Evolutionary conservation across 2,113 vertebrate species (phyloP).

Genomic region (Galbula dea): DNA sequence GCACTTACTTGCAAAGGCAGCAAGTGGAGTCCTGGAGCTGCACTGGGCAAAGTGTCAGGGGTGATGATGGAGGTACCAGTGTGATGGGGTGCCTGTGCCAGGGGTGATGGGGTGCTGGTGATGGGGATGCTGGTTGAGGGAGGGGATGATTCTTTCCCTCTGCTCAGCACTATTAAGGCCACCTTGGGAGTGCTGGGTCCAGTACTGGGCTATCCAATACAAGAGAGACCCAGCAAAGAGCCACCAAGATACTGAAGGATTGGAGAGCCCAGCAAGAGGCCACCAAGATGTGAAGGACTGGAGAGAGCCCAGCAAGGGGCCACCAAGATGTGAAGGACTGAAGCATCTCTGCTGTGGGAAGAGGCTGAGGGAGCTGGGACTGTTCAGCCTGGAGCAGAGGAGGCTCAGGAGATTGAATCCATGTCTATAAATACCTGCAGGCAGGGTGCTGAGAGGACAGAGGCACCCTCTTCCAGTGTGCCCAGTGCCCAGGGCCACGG

Average conservation of each 20-base stretch:
- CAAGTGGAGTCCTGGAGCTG: not conserved
- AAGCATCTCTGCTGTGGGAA: not conserved
- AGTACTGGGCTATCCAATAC: not conserved
- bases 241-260: too few relatives aligned
- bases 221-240: too few relatives aligned
- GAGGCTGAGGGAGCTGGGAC: too few relatives aligned
- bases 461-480: too few relatives aligned
- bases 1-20: not conserved
- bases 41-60: too few relatives aligned
- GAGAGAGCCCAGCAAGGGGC: not conserved
- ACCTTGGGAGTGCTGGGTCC: accelerated
- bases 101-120: too few relatives aligned
- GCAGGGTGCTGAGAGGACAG: not conserved
- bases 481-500: not conserved
- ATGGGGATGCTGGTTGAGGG: too few relatives aligned
- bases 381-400: not conserved
- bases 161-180: not conserved
- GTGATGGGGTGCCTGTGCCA: too few relatives aligned
- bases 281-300: not conserved
- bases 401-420: not conserved
- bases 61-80: too few relatives aligned
- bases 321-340: not conserved
- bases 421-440: too few relatives aligned
- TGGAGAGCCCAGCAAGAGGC: not conserved
- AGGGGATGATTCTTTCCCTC: not conserved